A percentile compares a stretch with the other conserved stretches of the same genome.
Evolutionary conservation across 2,888 invertebrate species (phyloP).

Genomic region (Laothoe populi): DNA sequence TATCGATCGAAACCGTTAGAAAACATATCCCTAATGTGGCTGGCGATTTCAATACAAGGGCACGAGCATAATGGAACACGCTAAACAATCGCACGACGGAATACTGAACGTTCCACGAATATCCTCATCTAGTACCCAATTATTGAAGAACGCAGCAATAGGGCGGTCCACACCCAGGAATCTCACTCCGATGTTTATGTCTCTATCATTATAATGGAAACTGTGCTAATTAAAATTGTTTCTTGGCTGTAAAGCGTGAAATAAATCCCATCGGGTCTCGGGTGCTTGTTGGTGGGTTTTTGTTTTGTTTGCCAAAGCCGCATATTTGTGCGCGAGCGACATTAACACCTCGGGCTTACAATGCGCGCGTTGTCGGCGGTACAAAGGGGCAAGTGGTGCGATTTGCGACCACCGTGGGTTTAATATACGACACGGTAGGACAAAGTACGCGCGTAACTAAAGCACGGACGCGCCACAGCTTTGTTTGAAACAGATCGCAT

Average conservation of each 20-base stretch:
- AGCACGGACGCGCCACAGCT: slow-evolving; percentile 56
- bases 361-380: slow-evolving; percentile 56
- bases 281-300: slow-evolving; percentile 51
- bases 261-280: slow-evolving; percentile 59
- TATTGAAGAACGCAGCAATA: slow-evolving; percentile 65
- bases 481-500: slow-evolving; percentile 65
- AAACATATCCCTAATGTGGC: slow-evolving; percentile 24
- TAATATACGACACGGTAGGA: slow-evolving; percentile 60
- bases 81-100: slow-evolving; percentile 50
- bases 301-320: slow-evolving; percentile 62
- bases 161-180: slow-evolving; percentile 44
- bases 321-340: slow-evolving; percentile 68
- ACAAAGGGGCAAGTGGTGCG: slow-evolving; percentile 61
- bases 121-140: slow-evolving; percentile 71
- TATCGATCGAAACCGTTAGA: neutral
- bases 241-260: slow-evolving; percentile 55
- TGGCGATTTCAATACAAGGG: slow-evolving; percentile 24
- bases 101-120: slow-evolving; percentile 58
- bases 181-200: slow-evolving; percentile 60
- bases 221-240: slow-evolving; percentile 76
- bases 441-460: slow-evolving; percentile 53
- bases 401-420: slow-evolving; percentile 64
- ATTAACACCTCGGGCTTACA: slow-evolving; percentile 61
- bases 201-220: slow-evolving; percentile 68
- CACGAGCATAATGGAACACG: slow-evolving; percentile 33